Base-by-base conservation (phyloP, 1,140 invertebrate genomes). In the Triops cancriformis region DNA sequence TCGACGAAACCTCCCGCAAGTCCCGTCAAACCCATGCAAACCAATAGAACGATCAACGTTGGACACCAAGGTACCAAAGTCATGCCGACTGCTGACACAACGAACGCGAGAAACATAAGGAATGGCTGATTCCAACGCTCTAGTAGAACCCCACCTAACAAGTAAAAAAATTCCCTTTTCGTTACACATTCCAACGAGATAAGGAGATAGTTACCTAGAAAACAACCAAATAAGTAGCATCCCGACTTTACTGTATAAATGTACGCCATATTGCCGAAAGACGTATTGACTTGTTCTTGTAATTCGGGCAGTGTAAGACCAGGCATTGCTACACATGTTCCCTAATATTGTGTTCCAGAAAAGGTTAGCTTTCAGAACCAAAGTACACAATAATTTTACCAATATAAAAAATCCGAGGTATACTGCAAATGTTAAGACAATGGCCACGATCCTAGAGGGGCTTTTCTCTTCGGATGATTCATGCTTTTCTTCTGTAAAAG, bases 231-330 rank as follows among this genome's bases (percentile, higher is more conserved):
- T 11, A 82, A 73, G 42, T 80, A 81, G 31, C 80, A 81, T 12
- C 73, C 64, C 12, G 81, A 78, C 64, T 81, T 51, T n/a, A 79
- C 80, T 11, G 76, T 74, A 51, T 79, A 80, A n/a, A 80, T 81
- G 26, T 73, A 80, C 3, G 80, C 76, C 41, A 81, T 80, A 18
- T 79, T 72, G 26, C 77, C 45, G 26, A 80, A 28, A 77, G 81
- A 81, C 7, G 82, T 80, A 43, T 82, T 78, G 0, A 84, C 82
- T 64, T 82, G 80, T 27, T 82, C 80, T 73, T 82, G 81, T 73
- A 86, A 81, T 77, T 85, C 83, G 1, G 83, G 80, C 26, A 86
- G 80, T 10, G 85, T 86, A 73, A 85, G 84, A n/a, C 85, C 85
- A 76, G 84, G 84, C 28, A 86, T 83, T 26, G 85, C 83, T 41